phyloP scores from a whole-genome alignment of 1,140 invertebrate species.

The Drosophila parabipectinata region DNA sequence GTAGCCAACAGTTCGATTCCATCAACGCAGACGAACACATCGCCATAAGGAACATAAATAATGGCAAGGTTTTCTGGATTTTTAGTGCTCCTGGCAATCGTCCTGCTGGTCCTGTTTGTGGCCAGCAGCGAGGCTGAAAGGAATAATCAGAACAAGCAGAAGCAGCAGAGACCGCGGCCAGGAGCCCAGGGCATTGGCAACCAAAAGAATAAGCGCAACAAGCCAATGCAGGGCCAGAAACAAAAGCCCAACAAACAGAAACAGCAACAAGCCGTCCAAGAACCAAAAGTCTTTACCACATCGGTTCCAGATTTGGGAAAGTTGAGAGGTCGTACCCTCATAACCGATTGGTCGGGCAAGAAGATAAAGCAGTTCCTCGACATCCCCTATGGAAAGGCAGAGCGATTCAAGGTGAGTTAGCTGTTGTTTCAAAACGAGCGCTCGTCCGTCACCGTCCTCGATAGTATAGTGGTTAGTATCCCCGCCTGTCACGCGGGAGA shows the following conservation, averaged over 20 bases:
- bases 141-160: constrained; percentile 43
- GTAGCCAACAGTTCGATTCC: constrained; percentile 42
- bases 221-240: constrained; percentile 28
- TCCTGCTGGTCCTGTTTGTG: constrained; percentile 39
- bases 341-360: constrained; percentile 71
- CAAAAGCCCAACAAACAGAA: constrained; percentile 34
- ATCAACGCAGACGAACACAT: constrained; percentile 18
- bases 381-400: constrained; percentile 76
- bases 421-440: not conserved
- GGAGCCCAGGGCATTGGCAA: constrained; percentile 7
- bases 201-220: constrained; percentile 43
- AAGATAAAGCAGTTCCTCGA: constrained; percentile 75
- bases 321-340: constrained; percentile 62
- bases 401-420: constrained; percentile 69
- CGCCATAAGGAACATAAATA: constrained; percentile 1
- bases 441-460: constrained; percentile 6
- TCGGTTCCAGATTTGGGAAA: constrained; percentile 66
- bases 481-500: constrained; percentile 85
- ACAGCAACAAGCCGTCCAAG: constrained; percentile 34
- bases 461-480: constrained; percentile 81
- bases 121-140: constrained; percentile 37
- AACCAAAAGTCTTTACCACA: constrained; percentile 41
- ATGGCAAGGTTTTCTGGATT: constrained; percentile 55
- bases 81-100: constrained; percentile 45
- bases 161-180: constrained; percentile 35